Evolutionary conservation across 2,113 vertebrate genomes (phyloP).

Genomic region (Albula goreensis): DNA sequence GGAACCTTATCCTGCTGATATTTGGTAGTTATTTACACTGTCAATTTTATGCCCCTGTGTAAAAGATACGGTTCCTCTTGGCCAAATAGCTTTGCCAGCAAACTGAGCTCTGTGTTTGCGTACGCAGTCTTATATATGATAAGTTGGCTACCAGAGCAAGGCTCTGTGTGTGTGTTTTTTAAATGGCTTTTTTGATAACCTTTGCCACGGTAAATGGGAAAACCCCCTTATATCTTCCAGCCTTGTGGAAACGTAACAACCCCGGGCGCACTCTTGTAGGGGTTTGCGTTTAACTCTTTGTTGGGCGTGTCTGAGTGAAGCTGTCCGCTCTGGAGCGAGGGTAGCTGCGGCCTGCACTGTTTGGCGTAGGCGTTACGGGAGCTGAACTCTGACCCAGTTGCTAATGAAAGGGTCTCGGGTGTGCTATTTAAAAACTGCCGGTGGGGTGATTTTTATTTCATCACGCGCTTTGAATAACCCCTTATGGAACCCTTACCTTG

Average conservation of each 20-base stretch:
- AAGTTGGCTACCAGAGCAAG: neutral
- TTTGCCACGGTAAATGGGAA: neutral
- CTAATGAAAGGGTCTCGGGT: neutral
- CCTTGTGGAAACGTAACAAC: neutral
- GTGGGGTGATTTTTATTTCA: neutral
- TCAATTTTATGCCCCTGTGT: neutral
- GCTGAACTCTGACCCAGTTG: neutral
- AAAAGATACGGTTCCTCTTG: neutral
- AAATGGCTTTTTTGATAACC: neutral
- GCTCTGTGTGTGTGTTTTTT: neutral
- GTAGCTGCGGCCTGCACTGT: neutral
- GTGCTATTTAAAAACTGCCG: neutral
- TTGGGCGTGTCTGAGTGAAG: neutral
- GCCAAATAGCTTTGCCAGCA: neutral
- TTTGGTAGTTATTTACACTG: neutral
- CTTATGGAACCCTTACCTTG: neutral
- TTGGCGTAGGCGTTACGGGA: neutral
- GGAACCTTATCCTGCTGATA: slow-evolving; percentile 1
- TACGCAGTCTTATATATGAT: neutral
- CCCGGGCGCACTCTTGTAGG: neutral
- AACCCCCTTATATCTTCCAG: neutral
- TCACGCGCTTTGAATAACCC: neutral
- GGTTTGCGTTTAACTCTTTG: neutral
- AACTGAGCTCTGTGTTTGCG: neutral
- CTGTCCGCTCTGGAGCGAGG: neutral